These are phyloP conservation scores for Margaritifera margaritifera DNA, from an alignment of 2,888 invertebrate species.

Conservation along the genomic window DNA sequence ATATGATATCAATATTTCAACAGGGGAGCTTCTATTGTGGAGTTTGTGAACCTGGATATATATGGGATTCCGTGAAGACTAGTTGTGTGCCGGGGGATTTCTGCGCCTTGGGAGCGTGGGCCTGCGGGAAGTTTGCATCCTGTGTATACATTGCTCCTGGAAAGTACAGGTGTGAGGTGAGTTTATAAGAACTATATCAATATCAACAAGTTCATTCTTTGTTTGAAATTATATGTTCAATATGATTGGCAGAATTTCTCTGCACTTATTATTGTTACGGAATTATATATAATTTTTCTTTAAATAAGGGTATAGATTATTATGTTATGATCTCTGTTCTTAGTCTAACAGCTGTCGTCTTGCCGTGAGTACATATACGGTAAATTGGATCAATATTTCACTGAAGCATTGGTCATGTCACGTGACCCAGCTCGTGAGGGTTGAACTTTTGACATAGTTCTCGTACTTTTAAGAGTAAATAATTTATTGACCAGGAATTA, in stretches of 20 bases:
- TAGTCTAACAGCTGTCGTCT: too few relatives aligned
- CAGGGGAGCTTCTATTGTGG: conserved; percentile 63
- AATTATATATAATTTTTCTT: too few relatives aligned
- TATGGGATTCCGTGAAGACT: conserved; percentile 46
- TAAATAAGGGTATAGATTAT: too few relatives aligned
- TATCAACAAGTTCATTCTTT: conserved; percentile 40
- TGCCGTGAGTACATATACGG: too few relatives aligned
- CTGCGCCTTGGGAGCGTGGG: conserved; percentile 50
- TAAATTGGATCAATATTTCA: too few relatives aligned
- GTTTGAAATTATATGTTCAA: conserved; percentile 41
- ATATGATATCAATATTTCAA: not conserved
- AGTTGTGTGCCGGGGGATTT: conserved; percentile 54
- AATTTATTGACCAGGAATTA: too few relatives aligned
- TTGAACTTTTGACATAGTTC: too few relatives aligned
- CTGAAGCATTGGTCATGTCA: too few relatives aligned
- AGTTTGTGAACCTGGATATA: conserved; percentile 55
- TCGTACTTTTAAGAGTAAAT: too few relatives aligned
- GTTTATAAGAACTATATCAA: not conserved
- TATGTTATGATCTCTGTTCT: too few relatives aligned
- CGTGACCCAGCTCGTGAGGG: too few relatives aligned
- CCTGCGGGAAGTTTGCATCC: conserved; percentile 40
- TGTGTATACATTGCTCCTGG: conserved; percentile 53
- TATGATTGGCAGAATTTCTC: conserved; percentile 13
- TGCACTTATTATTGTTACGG: too few relatives aligned
- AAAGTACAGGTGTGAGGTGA: conserved; percentile 52